These are phyloP conservation scores for Drosophila limbata DNA, from an alignment of 2,888 invertebrate genomes.

Conservation along the genomic window DNA sequence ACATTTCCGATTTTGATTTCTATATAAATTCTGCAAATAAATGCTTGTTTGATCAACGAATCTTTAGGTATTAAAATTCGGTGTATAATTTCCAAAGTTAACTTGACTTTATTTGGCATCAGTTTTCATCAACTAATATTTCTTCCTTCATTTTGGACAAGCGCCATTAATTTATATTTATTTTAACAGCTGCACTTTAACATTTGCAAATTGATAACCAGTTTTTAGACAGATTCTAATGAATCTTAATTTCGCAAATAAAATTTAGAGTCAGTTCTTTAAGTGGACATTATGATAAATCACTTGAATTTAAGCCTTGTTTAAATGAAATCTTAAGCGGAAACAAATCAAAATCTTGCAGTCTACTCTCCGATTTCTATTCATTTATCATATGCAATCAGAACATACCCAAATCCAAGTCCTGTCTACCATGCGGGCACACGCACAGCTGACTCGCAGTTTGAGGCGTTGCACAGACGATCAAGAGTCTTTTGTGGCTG, in stretches of 20 bases:
- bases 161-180: constrained; percentile 6
- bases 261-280: constrained; percentile 8
- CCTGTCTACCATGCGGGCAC: constrained; percentile 42
- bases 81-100: too few relatives aligned
- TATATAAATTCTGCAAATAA: neutral
- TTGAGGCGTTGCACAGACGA: constrained; percentile 61
- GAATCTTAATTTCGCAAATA: constrained; percentile 17
- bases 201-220: constrained; percentile 14
- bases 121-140: neutral
- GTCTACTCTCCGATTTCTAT: neutral
- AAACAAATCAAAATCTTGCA: neutral
- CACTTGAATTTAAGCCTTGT: neutral
- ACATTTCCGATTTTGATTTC: neutral
- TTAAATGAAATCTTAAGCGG: neutral
- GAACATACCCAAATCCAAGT: neutral
- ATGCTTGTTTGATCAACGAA: neutral
- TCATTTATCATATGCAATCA: constrained; percentile 12
- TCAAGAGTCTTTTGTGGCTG: constrained; percentile 62
- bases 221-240: constrained; percentile 22
- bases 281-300: constrained; percentile 22
- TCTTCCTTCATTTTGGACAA: neutral
- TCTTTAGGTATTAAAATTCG: too few relatives aligned
- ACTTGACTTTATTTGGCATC: neutral
- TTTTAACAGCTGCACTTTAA: constrained; percentile 20
- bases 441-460: constrained; percentile 11